Evolutionary conservation across 2,797 vertebrate genomes (phyloP).

Genomic region (Chaunax sp.): DNA sequence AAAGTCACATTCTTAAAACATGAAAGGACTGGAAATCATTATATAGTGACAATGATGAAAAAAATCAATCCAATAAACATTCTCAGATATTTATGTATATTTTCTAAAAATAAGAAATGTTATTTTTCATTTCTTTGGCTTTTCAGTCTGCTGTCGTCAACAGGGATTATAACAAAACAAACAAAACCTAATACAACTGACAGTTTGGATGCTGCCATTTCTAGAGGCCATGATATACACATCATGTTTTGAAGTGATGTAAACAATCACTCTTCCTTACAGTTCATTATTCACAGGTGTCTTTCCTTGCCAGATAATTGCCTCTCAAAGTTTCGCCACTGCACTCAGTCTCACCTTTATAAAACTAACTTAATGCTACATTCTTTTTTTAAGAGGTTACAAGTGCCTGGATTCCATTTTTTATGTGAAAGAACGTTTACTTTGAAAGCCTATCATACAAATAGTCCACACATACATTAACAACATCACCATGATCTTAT

Average conservation of each 20-base stretch:
- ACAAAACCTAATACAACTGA: conserved; percentile 36
- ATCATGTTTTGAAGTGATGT: conserved; percentile 14
- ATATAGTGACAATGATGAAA: conserved; percentile 17
- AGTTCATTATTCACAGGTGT: background rate
- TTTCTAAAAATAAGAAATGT: conserved; percentile 29
- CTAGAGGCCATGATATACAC: conserved; percentile 40
- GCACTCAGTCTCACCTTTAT: background rate
- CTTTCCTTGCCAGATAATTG: background rate
- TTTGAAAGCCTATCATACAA: conserved; percentile 9
- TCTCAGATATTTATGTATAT: conserved; percentile 23
- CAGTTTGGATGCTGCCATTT: conserved; percentile 26
- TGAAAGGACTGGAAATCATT: conserved; percentile 24
- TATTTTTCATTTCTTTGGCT: conserved; percentile 64
- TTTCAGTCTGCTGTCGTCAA: conserved; percentile 45
- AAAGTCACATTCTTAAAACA: conserved; percentile 55
- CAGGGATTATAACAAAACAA: conserved; percentile 35
- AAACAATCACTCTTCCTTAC: conserved; percentile 5
- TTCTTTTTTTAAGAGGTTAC: conserved; percentile 3
- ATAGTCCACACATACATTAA: conserved; percentile 41
- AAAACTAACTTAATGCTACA: conserved; percentile 1
- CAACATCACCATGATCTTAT: conserved; percentile 30
- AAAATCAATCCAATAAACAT: conserved; percentile 25
- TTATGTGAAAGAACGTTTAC: too few relatives aligned
- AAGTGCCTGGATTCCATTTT: too few relatives aligned
- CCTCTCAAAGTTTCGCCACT: conserved; percentile 1